These are phyloP conservation scores for Spheniscus mendiculus DNA, from an alignment of 2,113 vertebrate species.

Conservation along the genomic window DNA sequence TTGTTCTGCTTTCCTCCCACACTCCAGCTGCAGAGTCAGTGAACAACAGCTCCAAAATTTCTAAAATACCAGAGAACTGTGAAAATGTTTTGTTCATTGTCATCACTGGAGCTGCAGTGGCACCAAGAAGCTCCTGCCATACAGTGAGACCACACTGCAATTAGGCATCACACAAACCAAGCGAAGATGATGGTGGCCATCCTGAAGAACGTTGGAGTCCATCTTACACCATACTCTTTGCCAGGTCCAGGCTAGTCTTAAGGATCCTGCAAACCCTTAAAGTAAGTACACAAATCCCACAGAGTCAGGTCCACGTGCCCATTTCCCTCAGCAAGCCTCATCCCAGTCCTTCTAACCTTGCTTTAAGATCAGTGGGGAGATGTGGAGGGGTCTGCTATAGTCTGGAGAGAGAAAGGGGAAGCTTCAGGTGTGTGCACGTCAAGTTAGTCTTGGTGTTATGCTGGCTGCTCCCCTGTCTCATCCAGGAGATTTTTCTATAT, in stretches of 20 bases:
- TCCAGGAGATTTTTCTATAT: neutral
- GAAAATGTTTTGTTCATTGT: neutral
- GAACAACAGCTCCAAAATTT: neutral
- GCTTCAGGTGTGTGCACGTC: neutral
- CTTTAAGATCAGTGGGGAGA: neutral
- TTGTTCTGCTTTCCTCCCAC: neutral
- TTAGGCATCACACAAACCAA: neutral
- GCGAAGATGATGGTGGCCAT: rapidly evolving
- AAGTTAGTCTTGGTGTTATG: neutral
- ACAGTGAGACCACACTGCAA: neutral
- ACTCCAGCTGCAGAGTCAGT: neutral
- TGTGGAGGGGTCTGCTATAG: neutral
- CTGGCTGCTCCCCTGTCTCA: neutral
- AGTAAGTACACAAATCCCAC: neutral
- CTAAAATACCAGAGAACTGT: neutral
- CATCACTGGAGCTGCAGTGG: neutral
- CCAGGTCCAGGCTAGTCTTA: neutral
- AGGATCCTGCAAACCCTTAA: neutral
- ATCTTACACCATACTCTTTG: neutral
- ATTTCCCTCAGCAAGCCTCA: neutral
- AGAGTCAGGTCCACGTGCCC: neutral
- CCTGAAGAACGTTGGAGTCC: rapidly evolving
- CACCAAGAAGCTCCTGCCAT: neutral
- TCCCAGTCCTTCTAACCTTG: neutral
- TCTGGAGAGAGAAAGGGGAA: neutral